Evolutionary conservation across 2,113 vertebrate species (phyloP).

Genomic region (Tupaia tana): DNA sequence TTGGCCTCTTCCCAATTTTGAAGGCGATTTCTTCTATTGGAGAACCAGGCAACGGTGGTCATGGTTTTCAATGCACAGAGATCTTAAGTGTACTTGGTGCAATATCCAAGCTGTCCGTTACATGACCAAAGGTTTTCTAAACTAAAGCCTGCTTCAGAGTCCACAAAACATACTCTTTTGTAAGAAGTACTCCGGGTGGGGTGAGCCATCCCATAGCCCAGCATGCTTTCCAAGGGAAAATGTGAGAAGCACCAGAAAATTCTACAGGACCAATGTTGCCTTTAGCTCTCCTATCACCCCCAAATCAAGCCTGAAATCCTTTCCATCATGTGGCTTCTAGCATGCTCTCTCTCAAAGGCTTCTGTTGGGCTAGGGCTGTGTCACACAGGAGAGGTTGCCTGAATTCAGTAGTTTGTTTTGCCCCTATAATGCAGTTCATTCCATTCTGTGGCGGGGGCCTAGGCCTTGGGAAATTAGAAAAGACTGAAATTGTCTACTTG

Average conservation of each 20-base stretch:
- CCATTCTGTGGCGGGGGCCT: too few species aligned
- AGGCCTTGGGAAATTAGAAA: neutral
- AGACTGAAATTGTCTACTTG: neutral
- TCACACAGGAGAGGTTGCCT: neutral
- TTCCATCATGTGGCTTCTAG: neutral
- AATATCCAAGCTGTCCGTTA: neutral
- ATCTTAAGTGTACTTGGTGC: too few species aligned
- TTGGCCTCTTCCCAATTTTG: neutral
- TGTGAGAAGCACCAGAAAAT: neutral
- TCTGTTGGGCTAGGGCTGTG: neutral
- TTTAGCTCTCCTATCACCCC: neutral
- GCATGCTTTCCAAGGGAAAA: neutral
- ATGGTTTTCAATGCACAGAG: rapidly evolving
- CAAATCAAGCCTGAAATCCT: neutral
- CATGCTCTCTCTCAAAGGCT: neutral
- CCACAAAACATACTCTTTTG: neutral
- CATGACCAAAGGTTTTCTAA: neutral
- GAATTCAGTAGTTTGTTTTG: neutral
- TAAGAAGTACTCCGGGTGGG: neutral
- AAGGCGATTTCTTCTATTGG: neutral
- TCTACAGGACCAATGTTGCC: neutral
- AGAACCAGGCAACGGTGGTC: neutral
- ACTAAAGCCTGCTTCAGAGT: neutral
- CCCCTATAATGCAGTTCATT: neutral
- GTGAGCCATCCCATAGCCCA: neutral